Conservation (phyloP, 2,888 invertebrate genomes). For the Drosophila testacea region DNA sequence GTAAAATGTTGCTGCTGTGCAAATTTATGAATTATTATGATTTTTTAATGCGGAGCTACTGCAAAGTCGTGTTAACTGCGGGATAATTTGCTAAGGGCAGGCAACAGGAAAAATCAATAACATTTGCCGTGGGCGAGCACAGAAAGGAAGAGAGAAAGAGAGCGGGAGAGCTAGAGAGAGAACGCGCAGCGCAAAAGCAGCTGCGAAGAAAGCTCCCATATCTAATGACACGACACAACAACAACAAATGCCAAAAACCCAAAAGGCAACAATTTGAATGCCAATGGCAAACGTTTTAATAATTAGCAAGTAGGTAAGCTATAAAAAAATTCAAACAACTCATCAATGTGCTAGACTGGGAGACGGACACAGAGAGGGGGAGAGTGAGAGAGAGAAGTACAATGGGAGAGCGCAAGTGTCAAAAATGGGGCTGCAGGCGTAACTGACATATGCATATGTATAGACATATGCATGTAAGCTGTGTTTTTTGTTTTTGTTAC, state of each 20-base stretch:
- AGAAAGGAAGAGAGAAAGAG: conserved; percentile 6
- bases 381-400: not conserved
- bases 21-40: conserved; percentile 13
- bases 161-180: not conserved
- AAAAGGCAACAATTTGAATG: conserved; percentile 33
- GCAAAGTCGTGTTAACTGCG: conserved; percentile 49
- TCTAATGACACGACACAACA: conserved; percentile 19
- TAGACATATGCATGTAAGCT: not conserved
- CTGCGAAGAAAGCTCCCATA: conserved; percentile 13
- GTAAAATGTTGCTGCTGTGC: conserved; percentile 3
- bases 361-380: conserved; percentile 9
- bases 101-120: conserved; percentile 68
- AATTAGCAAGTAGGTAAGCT: conserved; percentile 45
- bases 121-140: conserved; percentile 44
- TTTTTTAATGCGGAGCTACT: conserved; percentile 29
- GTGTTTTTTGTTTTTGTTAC: conserved; percentile 5
- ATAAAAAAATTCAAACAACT: conserved; percentile 21
- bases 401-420: conserved; percentile 41
- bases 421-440: conserved; percentile 43
- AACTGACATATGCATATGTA: conserved; percentile 16
- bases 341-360: not conserved
- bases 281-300: conserved; percentile 43
- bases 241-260: conserved; percentile 6
- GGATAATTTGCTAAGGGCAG: conserved; percentile 44
- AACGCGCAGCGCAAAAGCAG: conserved; percentile 6